A percentile compares a stretch with the other conserved stretches of the same genome.
Evolutionary conservation across 2,113 vertebrate genomes (phyloP).

Genomic region (Nematolebias whitei): DNA sequence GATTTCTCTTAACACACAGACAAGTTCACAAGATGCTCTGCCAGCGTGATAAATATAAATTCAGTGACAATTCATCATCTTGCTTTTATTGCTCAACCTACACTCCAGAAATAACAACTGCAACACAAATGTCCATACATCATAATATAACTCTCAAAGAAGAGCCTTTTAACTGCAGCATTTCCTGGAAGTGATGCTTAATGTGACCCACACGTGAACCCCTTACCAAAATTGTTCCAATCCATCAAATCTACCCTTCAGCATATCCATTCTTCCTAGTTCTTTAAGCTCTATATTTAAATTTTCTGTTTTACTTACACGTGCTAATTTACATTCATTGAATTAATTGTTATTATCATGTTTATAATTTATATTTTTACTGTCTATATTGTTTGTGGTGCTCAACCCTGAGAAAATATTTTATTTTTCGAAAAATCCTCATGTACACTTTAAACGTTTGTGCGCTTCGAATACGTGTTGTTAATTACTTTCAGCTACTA

Average conservation of each 20-base stretch:
- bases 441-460: too few relatives aligned
- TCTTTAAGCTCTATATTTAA: neutral
- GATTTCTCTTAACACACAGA: neutral
- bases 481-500: too few relatives aligned
- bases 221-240: slow-evolving; percentile 20
- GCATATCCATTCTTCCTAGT: neutral
- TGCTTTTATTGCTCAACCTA: slow-evolving; percentile 14
- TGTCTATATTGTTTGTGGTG: neutral
- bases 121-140: slow-evolving; percentile 11
- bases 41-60: slow-evolving; percentile 8
- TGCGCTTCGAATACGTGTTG: too few relatives aligned
- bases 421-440: too few relatives aligned
- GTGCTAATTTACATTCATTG: neutral
- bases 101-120: slow-evolving; percentile 22
- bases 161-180: slow-evolving; percentile 19
- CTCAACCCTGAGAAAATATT: neutral
- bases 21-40: slow-evolving; percentile 22
- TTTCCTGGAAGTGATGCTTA: slow-evolving; percentile 1
- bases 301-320: neutral
- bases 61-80: slow-evolving; percentile 18
- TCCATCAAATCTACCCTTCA: slow-evolving; percentile 10
- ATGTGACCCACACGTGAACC: slow-evolving; percentile 10
- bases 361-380: neutral
- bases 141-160: slow-evolving; percentile 25
- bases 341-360: neutral